phyloP scores from a whole-genome alignment of 1,140 invertebrate genomes.

The Pristionchus pacificus region DNA sequence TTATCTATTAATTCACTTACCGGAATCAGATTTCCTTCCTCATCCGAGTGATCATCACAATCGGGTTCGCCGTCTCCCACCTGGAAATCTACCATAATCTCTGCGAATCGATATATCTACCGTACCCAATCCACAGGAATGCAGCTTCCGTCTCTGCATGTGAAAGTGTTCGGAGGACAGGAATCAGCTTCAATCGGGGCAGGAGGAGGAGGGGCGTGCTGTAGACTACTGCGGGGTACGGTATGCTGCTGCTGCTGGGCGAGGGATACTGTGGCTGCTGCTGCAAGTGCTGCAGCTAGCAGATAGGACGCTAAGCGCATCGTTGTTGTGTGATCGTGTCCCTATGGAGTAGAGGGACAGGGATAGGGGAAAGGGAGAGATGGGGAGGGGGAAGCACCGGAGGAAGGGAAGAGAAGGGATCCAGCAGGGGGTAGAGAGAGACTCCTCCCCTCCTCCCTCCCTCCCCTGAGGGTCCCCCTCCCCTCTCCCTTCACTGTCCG shows the following conservation, averaged over 20 bases:
- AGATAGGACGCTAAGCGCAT: too few species aligned
- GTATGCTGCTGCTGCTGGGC: too few species aligned
- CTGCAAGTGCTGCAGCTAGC: not conserved
- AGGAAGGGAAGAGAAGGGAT: conserved; percentile 2
- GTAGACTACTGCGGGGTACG: too few species aligned
- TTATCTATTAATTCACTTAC: not conserved
- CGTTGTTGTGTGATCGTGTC: too few species aligned
- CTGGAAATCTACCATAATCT: not conserved
- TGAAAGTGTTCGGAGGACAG: conserved; percentile 70
- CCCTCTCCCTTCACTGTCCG: too few species aligned
- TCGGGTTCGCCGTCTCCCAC: conserved; percentile 85
- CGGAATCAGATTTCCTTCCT: conserved; percentile 63
- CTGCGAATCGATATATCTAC: not conserved
- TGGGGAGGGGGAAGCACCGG: conserved; percentile 9
- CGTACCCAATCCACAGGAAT: conserved; percentile 79
- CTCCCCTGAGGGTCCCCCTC: too few species aligned
- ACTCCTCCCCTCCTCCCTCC: too few species aligned
- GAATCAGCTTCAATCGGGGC: not conserved
- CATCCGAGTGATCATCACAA: conserved; percentile 86
- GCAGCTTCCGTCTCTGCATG: conserved; percentile 75
- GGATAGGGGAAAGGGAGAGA: not conserved
- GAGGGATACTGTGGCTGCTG: too few species aligned
- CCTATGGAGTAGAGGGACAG: conserved; percentile 8
- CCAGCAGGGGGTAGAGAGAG: not conserved
- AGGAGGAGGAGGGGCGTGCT: not conserved